These are phyloP conservation scores for Alca torda DNA, from an alignment of 2,797 vertebrate genomes.

Conservation along the genomic window DNA sequence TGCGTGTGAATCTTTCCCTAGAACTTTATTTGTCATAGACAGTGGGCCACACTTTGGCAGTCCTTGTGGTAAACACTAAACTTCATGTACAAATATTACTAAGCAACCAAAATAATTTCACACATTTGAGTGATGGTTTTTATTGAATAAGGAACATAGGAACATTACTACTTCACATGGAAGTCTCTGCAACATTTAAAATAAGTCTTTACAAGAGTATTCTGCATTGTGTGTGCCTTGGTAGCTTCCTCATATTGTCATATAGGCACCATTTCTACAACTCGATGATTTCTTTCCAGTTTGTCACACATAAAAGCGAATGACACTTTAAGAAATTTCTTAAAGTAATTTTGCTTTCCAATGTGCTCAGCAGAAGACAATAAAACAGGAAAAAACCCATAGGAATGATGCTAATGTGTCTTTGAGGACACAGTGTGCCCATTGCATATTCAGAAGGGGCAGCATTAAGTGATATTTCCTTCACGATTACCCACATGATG, in stretches of 20 bases:
- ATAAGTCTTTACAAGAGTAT: background rate
- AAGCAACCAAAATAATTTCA: background rate
- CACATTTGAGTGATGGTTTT: background rate
- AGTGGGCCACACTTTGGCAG: background rate
- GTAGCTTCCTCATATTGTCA: background rate
- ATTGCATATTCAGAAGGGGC: background rate
- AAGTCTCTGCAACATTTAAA: background rate
- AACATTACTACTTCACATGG: background rate
- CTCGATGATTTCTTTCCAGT: background rate
- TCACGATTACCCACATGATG: fast-evolving
- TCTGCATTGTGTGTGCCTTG: background rate
- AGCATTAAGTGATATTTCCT: background rate
- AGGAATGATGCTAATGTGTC: background rate
- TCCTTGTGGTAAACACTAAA: background rate
- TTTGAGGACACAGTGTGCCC: background rate
- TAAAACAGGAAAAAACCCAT: background rate
- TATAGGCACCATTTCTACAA: background rate
- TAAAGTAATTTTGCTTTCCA: background rate
- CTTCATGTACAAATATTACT: background rate
- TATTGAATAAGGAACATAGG: background rate
- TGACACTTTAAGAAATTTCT: background rate
- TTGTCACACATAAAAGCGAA: background rate
- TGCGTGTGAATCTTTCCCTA: background rate
- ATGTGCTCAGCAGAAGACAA: background rate
- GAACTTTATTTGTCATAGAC: background rate